A percentile compares a stretch with the other conserved stretches of the same genome.
Conservation (phyloP, 2,797 vertebrate genomes). For the Psittacula derbiana region DNA sequence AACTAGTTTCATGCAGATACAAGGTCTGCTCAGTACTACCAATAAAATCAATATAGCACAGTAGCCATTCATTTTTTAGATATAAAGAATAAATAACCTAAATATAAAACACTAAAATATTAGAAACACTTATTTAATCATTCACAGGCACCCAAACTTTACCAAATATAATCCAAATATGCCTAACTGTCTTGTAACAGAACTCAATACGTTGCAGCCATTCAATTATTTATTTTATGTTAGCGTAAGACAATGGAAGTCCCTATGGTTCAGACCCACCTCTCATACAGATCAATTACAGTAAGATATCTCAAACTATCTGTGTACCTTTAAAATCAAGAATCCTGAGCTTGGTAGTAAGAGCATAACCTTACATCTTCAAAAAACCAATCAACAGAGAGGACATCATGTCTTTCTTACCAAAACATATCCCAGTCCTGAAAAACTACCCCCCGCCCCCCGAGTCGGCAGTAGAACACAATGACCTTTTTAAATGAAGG, state of each 20-base stretch:
- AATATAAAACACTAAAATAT: slow-evolving; percentile 89
- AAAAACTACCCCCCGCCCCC: slow-evolving; percentile 56
- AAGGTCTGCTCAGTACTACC: slow-evolving; percentile 87
- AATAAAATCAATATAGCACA: slow-evolving; percentile 86
- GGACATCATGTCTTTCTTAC: slow-evolving; percentile 75
- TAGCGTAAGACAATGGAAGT: slow-evolving; percentile 71
- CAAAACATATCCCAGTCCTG: slow-evolving; percentile 64
- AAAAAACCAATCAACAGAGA: slow-evolving; percentile 80
- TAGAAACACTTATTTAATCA: slow-evolving; percentile 84
- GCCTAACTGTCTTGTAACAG: slow-evolving; percentile 77
- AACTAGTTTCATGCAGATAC: slow-evolving; percentile 87
- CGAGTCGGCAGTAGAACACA: slow-evolving; percentile 82
- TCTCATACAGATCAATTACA: slow-evolving; percentile 78
- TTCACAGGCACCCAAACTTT: slow-evolving; percentile 83
- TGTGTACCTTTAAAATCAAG: slow-evolving; percentile 84
- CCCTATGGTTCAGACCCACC: slow-evolving; percentile 73
- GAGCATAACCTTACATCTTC: slow-evolving; percentile 82
- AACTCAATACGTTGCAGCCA: slow-evolving; percentile 67
- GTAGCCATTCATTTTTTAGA: slow-evolving; percentile 83
- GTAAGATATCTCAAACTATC: slow-evolving; percentile 75
- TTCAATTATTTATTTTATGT: slow-evolving; percentile 67
- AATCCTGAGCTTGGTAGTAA: slow-evolving; percentile 87
- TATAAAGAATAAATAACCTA: slow-evolving; percentile 90
- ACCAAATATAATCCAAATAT: slow-evolving; percentile 81
- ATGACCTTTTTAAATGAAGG: slow-evolving; percentile 84